These are phyloP conservation scores for Pollenia angustigena DNA, from an alignment of 2,888 invertebrate genomes.

Conservation along the genomic window DNA sequence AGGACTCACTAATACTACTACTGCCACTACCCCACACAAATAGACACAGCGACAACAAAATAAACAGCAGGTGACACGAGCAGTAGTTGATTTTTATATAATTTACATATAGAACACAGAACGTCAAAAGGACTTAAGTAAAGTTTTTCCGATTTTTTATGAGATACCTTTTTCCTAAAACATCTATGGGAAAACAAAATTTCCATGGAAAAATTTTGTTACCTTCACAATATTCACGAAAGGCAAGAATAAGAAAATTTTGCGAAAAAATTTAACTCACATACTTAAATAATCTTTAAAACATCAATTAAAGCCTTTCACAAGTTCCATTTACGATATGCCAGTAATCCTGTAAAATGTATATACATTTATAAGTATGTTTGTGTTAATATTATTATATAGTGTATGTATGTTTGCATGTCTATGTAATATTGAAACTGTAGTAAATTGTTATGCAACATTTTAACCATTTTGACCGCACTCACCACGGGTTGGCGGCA, in stretches of 20 bases:
- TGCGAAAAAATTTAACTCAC: too few species aligned
- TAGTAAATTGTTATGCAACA: constrained; percentile 73
- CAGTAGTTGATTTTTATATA: constrained; percentile 30
- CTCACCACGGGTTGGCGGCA: constrained; percentile 75
- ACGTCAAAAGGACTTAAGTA: too few species aligned
- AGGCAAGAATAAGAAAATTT: too few species aligned
- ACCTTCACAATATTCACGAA: too few species aligned
- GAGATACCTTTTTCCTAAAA: too few species aligned
- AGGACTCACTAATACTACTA: constrained; percentile 5
- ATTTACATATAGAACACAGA: too few species aligned
- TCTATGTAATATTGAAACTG: constrained; percentile 64
- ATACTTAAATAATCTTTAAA: too few species aligned
- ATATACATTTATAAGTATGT: constrained; percentile 42
- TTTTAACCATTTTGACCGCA: constrained; percentile 81
- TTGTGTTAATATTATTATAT: constrained; percentile 29
- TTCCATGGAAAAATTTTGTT: too few species aligned
- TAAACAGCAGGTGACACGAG: constrained; percentile 64
- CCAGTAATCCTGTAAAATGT: too few species aligned
- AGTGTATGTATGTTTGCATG: constrained; percentile 45
- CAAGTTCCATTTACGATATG: neutral
- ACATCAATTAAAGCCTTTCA: neutral
- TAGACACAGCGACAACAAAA: neutral
- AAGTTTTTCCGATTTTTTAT: too few species aligned
- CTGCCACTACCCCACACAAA: neutral
- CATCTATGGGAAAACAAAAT: too few species aligned